Evolutionary conservation across 2,888 invertebrate species (phyloP), one percentile per base, ranked within the genome.

Genomic region (Axea sp.): DNA sequence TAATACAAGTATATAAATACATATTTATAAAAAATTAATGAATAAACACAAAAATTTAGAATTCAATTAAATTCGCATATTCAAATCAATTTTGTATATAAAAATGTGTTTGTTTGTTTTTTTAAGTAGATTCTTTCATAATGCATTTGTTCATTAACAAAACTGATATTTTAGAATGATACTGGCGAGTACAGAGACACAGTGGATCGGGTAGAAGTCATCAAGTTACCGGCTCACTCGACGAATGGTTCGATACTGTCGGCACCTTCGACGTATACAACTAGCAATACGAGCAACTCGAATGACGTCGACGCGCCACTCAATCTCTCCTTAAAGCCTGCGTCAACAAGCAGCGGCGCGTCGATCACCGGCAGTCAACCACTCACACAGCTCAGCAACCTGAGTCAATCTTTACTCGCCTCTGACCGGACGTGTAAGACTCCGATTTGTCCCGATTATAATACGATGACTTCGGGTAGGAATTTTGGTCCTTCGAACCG

Each of bases 301-400:
- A 91, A 92, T 41, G 92, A 90, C 67, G 89, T 92, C 2, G 95
- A 95, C 81, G 91, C 93, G 0, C 96, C 96, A 0, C 90, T 96
- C 12, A 96, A 96, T 88, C 90, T 96, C 9, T 95, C 95, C 1
- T 89, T 95, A 76, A 96, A 96, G 87, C 93, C 94, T 0, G 87
- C 88, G 30, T 85, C 88, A 62, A 80, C 86, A 55, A 83, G 82
- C 77, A 78, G 79, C 49, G 82, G 81, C 72, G 83, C 86, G 51
- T 82, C 86, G 26, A 81, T 86, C 47, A 79, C 83, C 31, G 80
- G 83, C 33, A 85, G 81, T 76, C 87, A 87, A 73, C 86, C 87
- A 12, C 85, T 87, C 76, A 87, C 83, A 69, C 87, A 87, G 78
- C 83, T 87, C 73, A 87, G 87, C 78, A 87, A 87, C 82, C 82